phyloP scores from a whole-genome alignment of 2,888 invertebrate species.

The Drosophila demipolita region DNA sequence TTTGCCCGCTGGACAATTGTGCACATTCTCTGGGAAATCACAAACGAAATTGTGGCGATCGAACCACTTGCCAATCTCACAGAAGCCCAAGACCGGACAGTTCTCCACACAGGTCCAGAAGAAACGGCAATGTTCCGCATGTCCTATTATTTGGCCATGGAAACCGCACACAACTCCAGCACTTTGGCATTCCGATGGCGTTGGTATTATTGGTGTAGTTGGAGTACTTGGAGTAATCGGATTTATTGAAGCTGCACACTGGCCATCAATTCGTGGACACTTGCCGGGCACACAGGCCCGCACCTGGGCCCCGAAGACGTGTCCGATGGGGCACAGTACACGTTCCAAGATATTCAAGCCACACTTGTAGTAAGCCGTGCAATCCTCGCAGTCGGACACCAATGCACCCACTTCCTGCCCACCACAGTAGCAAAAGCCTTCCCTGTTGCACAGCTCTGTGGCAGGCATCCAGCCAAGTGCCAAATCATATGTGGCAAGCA shows the following conservation, averaged over 20 bases:
- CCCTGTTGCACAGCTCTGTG: constrained; percentile 5
- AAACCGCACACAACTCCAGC: constrained; percentile 39
- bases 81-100: constrained; percentile 60
- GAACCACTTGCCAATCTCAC: constrained; percentile 67
- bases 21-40: constrained; percentile 46
- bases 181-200: constrained; percentile 23
- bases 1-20: constrained; percentile 52
- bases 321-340: constrained; percentile 25
- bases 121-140: constrained; percentile 57
- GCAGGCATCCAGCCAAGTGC: neutral
- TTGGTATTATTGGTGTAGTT: neutral
- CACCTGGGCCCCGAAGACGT: constrained; percentile 24
- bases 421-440: constrained; percentile 48
- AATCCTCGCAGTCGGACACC: constrained; percentile 63
- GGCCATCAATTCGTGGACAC: constrained; percentile 55
- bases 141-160: constrained; percentile 55
- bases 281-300: constrained; percentile 50
- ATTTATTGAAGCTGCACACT: neutral
- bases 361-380: constrained; percentile 54
- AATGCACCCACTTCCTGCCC: constrained; percentile 41
- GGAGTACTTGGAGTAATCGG: neutral
- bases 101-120: constrained; percentile 57
- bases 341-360: constrained; percentile 11
- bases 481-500: constrained; percentile 4
- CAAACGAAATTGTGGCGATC: constrained; percentile 52